Percentiles rank a stretch among this genome's conserved stretches.
Conservation (phyloP, 2,888 invertebrate species). For the Thecophora atra region DNA sequence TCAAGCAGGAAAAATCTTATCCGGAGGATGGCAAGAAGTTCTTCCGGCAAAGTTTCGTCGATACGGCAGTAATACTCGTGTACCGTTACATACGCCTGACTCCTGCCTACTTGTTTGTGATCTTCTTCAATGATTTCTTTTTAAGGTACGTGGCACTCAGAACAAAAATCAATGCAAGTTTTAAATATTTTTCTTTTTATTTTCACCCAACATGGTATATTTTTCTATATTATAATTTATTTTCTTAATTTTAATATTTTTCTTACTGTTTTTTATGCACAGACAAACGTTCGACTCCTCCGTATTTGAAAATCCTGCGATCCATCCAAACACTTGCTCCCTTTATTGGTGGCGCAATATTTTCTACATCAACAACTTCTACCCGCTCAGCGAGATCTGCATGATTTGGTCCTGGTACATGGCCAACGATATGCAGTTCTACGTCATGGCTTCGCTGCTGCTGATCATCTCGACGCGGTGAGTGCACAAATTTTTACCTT, state of each 20-base stretch:
- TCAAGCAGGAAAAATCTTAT: slow-evolving; percentile 70
- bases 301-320: slow-evolving; percentile 78
- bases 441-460: slow-evolving; percentile 74
- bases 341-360: slow-evolving; percentile 86
- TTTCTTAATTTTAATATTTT: no score
- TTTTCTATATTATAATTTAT: no score
- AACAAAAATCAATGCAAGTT: no score
- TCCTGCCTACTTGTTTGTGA: slow-evolving; percentile 82
- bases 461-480: slow-evolving; percentile 76
- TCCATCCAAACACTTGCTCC: slow-evolving; percentile 79
- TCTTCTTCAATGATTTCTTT: slow-evolving; percentile 78
- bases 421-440: slow-evolving; percentile 83
- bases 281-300: slow-evolving; percentile 77
- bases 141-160: slow-evolving; percentile 63
- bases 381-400: slow-evolving; percentile 78
- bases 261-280: background rate
- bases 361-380: slow-evolving; percentile 84
- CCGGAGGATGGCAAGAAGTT: slow-evolving; percentile 52
- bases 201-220: no score
- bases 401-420: slow-evolving; percentile 88
- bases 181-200: background rate
- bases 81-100: slow-evolving; percentile 80
- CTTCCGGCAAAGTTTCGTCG: slow-evolving; percentile 49
- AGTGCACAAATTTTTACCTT: slow-evolving; percentile 54
- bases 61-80: slow-evolving; percentile 63